Percentiles rank a stretch among this genome's conserved stretches.
Evolutionary conservation across 2,113 vertebrate genomes (phyloP).

Genomic region (Oncorhynchus tshawytscha): DNA sequence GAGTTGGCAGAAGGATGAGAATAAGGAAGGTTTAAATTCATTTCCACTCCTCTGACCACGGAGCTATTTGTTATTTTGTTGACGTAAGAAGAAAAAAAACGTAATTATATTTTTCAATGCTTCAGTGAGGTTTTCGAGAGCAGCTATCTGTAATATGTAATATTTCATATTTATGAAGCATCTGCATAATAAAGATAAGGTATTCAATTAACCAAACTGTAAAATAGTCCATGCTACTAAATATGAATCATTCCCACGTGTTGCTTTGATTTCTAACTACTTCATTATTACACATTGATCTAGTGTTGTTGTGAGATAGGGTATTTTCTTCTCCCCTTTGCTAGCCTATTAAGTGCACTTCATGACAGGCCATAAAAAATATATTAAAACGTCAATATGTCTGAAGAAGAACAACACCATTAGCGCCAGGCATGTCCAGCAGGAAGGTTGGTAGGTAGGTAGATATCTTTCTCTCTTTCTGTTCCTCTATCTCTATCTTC

Average conservation of each 20-base stretch:
- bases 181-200: slow-evolving; percentile 80
- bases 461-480: not conserved
- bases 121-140: slow-evolving; percentile 70
- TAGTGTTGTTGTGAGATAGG: slow-evolving; percentile 30
- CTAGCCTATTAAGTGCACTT: slow-evolving; percentile 51
- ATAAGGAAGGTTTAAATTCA: slow-evolving; percentile 17
- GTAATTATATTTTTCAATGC: slow-evolving; percentile 80
- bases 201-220: slow-evolving; percentile 76
- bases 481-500: not conserved
- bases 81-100: slow-evolving; percentile 38
- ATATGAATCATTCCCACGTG: slow-evolving; percentile 73
- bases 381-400: no score
- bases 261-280: slow-evolving; percentile 76
- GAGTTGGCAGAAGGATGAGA: slow-evolving; percentile 14
- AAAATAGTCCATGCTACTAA: slow-evolving; percentile 69
- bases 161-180: slow-evolving; percentile 80
- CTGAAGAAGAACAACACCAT: slow-evolving; percentile 3
- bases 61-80: slow-evolving; percentile 61
- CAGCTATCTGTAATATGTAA: slow-evolving; percentile 75
- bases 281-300: slow-evolving; percentile 69
- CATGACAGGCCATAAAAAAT: slow-evolving; percentile 10
- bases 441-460: no score
- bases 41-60: slow-evolving; percentile 21
- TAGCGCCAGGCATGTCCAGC: not conserved
- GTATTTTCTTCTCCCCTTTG: slow-evolving; percentile 39